Conservation (phyloP, 2,797 vertebrate genomes). For the Chloroceryle amazona region DNA sequence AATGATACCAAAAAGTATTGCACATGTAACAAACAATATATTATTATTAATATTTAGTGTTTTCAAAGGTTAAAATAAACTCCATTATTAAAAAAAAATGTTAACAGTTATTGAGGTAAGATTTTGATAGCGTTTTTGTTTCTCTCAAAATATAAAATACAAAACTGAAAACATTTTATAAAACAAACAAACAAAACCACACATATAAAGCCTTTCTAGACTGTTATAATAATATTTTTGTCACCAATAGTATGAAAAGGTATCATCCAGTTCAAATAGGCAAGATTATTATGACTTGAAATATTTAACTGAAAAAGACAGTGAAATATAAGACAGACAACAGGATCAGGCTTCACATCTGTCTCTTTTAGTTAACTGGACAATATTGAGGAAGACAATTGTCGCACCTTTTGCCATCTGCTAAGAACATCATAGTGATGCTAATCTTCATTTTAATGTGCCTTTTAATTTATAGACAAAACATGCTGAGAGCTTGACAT, state of each 20-base stretch:
- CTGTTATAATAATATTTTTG: neutral
- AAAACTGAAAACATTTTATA: rapidly evolving
- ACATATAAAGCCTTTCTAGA: neutral
- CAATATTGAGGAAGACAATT: neutral
- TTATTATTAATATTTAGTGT: neutral
- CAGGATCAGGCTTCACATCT: neutral
- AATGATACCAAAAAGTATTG: neutral
- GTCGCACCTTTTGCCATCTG: neutral
- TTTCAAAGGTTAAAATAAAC: neutral
- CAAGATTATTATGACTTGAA: neutral
- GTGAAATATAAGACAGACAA: neutral
- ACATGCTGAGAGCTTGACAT: neutral
- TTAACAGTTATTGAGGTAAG: neutral
- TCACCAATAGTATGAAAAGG: neutral
- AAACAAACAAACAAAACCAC: rapidly evolving
- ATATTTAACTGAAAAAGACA: neutral
- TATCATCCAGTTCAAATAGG: neutral
- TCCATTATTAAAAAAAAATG: neutral
- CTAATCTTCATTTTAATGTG: neutral
- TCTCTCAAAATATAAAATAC: neutral
- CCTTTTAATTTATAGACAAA: neutral
- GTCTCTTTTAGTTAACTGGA: neutral
- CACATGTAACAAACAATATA: neutral
- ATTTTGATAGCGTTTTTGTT: neutral
- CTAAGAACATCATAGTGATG: neutral